Percentiles rank a stretch among this genome's conserved stretches.
Conservation (phyloP, 1,140 invertebrate genomes). For the Tribolium castaneum region DNA sequence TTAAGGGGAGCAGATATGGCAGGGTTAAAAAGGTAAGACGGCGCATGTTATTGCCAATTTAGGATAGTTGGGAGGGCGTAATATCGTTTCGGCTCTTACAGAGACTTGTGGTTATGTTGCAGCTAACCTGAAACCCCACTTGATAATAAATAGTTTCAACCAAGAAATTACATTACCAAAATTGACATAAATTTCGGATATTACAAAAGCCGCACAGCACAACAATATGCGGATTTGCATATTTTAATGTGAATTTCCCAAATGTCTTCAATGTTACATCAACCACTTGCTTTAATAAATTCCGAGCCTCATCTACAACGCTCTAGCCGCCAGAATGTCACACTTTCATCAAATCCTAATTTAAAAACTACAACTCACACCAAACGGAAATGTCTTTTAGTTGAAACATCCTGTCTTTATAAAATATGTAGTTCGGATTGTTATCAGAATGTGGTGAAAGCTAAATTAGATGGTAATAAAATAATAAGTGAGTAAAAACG, state of each 20-base stretch:
- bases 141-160: slow-evolving; percentile 31
- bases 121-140: slow-evolving; percentile 32
- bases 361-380: background rate
- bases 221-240: slow-evolving; percentile 25
- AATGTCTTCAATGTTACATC: slow-evolving; percentile 25
- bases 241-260: slow-evolving; percentile 27
- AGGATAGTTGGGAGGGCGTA: slow-evolving; percentile 37
- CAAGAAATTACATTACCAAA: slow-evolving; percentile 33
- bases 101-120: slow-evolving; percentile 30
- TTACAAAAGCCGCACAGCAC: slow-evolving; percentile 5
- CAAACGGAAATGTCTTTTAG: background rate
- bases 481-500: background rate
- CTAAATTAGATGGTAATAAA: background rate
- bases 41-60: slow-evolving; percentile 38
- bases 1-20: slow-evolving; percentile 29
- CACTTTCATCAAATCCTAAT: background rate
- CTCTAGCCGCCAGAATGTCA: background rate
- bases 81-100: slow-evolving; percentile 37
- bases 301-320: background rate
- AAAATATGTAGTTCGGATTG: background rate
- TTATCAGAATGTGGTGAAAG: background rate
- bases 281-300: slow-evolving; percentile 4
- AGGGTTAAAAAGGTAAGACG: slow-evolving; percentile 41
- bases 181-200: slow-evolving; percentile 29
- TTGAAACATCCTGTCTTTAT: background rate